These are phyloP conservation scores for Xestia c-nigrum DNA, from an alignment of 2,888 invertebrate genomes.

Conservation along the genomic window DNA sequence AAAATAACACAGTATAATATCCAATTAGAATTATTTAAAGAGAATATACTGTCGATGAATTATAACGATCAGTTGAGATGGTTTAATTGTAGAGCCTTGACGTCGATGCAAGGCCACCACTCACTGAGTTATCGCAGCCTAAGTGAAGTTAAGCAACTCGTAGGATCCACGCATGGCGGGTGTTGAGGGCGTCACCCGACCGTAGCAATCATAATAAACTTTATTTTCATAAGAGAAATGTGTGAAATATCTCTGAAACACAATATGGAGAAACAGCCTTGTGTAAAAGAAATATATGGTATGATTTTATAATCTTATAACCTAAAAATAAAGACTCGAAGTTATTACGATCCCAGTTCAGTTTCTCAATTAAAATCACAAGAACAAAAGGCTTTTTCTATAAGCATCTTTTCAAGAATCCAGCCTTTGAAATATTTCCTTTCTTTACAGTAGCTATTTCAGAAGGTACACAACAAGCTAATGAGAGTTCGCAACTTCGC, in stretches of 20 bases:
- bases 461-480: constrained; percentile 17
- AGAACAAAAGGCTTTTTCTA: constrained; percentile 29
- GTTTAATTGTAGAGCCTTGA: constrained; percentile 77
- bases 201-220: constrained; percentile 64
- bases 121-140: constrained; percentile 75
- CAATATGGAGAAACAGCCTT: constrained; percentile 14
- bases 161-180: constrained; percentile 83
- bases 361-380: constrained; percentile 9
- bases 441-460: constrained; percentile 10
- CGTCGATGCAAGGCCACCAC: constrained; percentile 78
- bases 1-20: neutral
- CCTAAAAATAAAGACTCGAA: neutral
- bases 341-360: constrained; percentile 2
- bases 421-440: neutral
- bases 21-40: constrained; percentile 29
- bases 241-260: constrained; percentile 24
- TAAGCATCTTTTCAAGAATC: neutral
- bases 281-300: neutral
- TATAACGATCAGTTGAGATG: constrained; percentile 53
- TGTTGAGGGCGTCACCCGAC: constrained; percentile 75
- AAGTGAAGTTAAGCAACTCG: constrained; percentile 78
- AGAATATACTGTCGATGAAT: constrained; percentile 55
- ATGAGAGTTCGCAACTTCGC: constrained; percentile 23
- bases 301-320: constrained; percentile 1
- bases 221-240: constrained; percentile 11